Evolutionary conservation across 2,888 invertebrate genomes (phyloP).

Genomic region (Girardia tigrina): DNA sequence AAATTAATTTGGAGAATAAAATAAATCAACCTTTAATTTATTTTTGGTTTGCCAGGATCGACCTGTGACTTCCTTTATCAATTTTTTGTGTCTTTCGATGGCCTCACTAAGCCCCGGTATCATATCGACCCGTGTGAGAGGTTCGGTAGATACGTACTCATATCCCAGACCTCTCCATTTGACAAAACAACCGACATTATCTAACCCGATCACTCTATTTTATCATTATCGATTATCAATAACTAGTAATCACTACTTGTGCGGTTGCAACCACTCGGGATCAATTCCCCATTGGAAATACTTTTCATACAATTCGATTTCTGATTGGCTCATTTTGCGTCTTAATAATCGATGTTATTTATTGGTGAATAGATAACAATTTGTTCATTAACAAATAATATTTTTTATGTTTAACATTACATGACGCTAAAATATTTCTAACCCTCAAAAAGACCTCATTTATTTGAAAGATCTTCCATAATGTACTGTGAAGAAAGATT

Average conservation of each 20-base stretch:
- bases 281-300: constrained; percentile 11
- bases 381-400: too few relatives aligned
- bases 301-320: neutral
- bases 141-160: neutral
- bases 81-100: neutral
- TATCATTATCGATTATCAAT: neutral
- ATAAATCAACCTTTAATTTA: too few relatives aligned
- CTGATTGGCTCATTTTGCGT: neutral
- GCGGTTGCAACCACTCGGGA: constrained; percentile 17
- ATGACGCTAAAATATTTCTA: too few relatives aligned
- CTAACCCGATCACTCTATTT: neutral
- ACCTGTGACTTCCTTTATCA: neutral
- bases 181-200: neutral
- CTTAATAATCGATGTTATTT: neutral
- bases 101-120: neutral
- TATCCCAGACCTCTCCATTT: neutral
- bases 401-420: too few relatives aligned
- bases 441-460: too few relatives aligned
- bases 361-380: neutral
- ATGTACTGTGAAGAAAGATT: too few relatives aligned
- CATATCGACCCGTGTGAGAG: neutral
- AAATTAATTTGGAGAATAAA: too few relatives aligned
- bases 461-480: too few relatives aligned
- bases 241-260: neutral
- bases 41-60: too few relatives aligned